A percentile compares a stretch with the other conserved stretches of the same genome.
These are phyloP conservation scores for Peucedramus taeniatus DNA, from an alignment of 2,113 vertebrate species.

Conservation along the genomic window DNA sequence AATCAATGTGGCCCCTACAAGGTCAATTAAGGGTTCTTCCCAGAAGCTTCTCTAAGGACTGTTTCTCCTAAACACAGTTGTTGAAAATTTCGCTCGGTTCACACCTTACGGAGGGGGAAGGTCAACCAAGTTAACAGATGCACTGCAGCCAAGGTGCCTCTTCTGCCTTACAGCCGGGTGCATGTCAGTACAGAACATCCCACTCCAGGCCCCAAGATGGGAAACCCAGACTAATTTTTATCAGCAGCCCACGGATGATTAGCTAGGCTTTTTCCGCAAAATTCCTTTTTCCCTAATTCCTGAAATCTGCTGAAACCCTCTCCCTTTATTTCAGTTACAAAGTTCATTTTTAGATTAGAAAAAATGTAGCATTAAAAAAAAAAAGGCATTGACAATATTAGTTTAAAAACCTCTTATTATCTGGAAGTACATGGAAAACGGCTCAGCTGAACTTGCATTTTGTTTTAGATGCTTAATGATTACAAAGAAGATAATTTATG, in stretches of 20 bases:
- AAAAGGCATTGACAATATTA: constrained; percentile 43
- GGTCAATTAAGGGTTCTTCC: constrained; percentile 92
- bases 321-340: neutral
- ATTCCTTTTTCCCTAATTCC: constrained; percentile 30
- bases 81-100: constrained; percentile 36
- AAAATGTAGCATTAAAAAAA: constrained; percentile 20
- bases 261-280: constrained; percentile 5
- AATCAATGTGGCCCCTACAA: constrained; percentile 95
- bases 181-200: neutral
- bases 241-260: constrained; percentile 18
- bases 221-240: constrained; percentile 26
- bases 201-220: neutral
- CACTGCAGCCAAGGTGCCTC: constrained; percentile 23
- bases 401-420: constrained; percentile 60
- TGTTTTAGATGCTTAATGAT: constrained; percentile 79
- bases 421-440: constrained; percentile 57
- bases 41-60: constrained; percentile 75
- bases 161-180: neutral
- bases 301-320: neutral
- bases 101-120: neutral
- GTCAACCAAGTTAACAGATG: constrained; percentile 18
- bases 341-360: constrained; percentile 2
- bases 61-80: constrained; percentile 64
- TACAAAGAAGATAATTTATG: constrained; percentile 82
- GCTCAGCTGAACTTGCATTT: constrained; percentile 75